Evolutionary conservation across 2,888 invertebrate species (phyloP).

Genomic region (Acanthosepion lycidas): DNA sequence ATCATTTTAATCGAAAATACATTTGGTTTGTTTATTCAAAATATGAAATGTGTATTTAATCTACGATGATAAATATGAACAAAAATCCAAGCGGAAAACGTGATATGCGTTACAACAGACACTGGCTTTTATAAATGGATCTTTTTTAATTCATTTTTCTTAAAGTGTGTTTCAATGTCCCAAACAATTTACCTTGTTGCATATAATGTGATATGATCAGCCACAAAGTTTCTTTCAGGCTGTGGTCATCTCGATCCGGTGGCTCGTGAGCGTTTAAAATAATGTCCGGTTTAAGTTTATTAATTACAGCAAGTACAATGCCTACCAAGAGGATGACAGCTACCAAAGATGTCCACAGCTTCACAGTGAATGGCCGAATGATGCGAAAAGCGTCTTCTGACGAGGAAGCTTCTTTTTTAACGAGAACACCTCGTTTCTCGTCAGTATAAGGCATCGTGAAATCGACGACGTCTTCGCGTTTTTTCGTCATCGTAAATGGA

Average conservation of each 20-base stretch:
- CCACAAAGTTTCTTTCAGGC: background rate
- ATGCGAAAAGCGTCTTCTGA: background rate
- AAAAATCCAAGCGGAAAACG: too few relatives aligned
- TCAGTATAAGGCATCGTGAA: constrained; percentile 42
- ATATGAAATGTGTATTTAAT: too few relatives aligned
- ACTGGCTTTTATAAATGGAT: too few relatives aligned
- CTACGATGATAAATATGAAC: too few relatives aligned
- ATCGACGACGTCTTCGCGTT: constrained; percentile 33
- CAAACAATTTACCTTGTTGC: constrained; percentile 46
- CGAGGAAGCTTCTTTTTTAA: background rate
- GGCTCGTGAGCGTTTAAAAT: background rate
- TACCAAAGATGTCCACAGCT: background rate
- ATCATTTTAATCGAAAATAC: too few relatives aligned
- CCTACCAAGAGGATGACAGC: background rate
- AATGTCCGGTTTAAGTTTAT: background rate
- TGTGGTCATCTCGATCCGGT: background rate
- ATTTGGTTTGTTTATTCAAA: too few relatives aligned
- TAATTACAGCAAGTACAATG: constrained; percentile 6
- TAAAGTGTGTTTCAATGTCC: background rate
- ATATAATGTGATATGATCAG: constrained; percentile 14
- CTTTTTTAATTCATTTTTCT: too few relatives aligned
- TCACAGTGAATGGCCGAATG: background rate
- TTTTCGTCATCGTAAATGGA: constrained; percentile 38
- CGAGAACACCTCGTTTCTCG: background rate
- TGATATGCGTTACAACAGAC: too few relatives aligned